Evolutionary conservation across 2,797 vertebrate species (phyloP).

Genomic region (Acrossocheilus wenchowensis): DNA sequence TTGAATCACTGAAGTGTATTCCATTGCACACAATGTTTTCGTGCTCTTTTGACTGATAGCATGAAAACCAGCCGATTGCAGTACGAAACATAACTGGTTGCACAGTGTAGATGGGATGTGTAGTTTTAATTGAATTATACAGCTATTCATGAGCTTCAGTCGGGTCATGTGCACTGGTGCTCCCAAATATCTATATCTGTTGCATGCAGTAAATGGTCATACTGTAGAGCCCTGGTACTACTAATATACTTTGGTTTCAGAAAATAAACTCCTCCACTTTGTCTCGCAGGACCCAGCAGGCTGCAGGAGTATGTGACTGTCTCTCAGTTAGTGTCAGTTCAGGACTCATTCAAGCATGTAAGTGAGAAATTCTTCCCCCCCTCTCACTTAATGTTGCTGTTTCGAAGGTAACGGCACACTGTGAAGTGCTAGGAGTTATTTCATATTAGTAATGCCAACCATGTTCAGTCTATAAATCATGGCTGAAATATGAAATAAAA

Average conservation of each 20-base stretch:
- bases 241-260: slow-evolving; percentile 52
- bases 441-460: neutral
- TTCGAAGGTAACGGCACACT: neutral
- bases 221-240: neutral
- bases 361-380: slow-evolving; percentile 38
- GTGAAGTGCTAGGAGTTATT: neutral
- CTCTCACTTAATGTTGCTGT: slow-evolving; percentile 10
- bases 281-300: slow-evolving; percentile 67
- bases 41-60: neutral
- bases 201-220: neutral
- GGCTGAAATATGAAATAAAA: neutral
- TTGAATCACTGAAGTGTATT: neutral
- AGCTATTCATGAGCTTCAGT: neutral
- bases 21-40: neutral
- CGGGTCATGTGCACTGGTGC: neutral
- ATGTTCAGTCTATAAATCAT: neutral
- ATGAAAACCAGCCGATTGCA: neutral
- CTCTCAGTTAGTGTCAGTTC: slow-evolving; percentile 61
- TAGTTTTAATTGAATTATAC: neutral
- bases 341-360: slow-evolving; percentile 51
- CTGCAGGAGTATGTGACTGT: slow-evolving; percentile 65
- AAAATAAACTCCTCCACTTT: slow-evolving; percentile 70
- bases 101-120: neutral
- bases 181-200: neutral
- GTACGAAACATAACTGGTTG: neutral